These are phyloP conservation scores for Habropoda laboriosa DNA, from an alignment of 1,140 invertebrate species.

Conservation along the genomic window DNA sequence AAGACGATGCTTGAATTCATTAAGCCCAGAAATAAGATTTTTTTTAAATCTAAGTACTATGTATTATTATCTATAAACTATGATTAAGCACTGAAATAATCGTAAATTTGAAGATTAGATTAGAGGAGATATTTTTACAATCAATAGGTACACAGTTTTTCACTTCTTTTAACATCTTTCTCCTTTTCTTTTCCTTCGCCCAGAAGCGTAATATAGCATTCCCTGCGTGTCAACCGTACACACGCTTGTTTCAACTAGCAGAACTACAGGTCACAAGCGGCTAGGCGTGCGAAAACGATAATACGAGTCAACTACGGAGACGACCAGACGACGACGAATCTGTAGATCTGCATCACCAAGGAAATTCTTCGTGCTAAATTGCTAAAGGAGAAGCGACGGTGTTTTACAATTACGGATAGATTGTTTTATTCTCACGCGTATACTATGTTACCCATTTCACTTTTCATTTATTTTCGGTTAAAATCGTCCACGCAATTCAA, in stretches of 20 bases:
- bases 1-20: too few relatives aligned
- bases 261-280: neutral
- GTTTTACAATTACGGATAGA: too few relatives aligned
- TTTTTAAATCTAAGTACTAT: too few relatives aligned
- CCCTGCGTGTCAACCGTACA: neutral
- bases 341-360: neutral
- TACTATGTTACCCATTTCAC: too few relatives aligned
- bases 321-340: neutral
- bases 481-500: too few relatives aligned
- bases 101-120: too few relatives aligned
- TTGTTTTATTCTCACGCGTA: neutral
- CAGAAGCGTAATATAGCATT: conserved; percentile 1
- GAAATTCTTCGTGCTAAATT: neutral
- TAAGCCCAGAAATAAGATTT: too few relatives aligned
- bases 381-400: neutral
- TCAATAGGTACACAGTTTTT: neutral
- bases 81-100: too few relatives aligned
- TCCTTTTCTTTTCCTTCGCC: neutral
- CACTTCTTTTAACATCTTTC: neutral
- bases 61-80: too few relatives aligned
- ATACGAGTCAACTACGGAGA: neutral
- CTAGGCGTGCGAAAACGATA: conserved; percentile 5
- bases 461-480: too few relatives aligned
- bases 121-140: too few relatives aligned
- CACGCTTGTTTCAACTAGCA: neutral